Percentiles rank a stretch among this genome's conserved stretches.
phyloP scores from a whole-genome alignment of 2,797 vertebrate genomes.

The Novumbra hubbsi region DNA sequence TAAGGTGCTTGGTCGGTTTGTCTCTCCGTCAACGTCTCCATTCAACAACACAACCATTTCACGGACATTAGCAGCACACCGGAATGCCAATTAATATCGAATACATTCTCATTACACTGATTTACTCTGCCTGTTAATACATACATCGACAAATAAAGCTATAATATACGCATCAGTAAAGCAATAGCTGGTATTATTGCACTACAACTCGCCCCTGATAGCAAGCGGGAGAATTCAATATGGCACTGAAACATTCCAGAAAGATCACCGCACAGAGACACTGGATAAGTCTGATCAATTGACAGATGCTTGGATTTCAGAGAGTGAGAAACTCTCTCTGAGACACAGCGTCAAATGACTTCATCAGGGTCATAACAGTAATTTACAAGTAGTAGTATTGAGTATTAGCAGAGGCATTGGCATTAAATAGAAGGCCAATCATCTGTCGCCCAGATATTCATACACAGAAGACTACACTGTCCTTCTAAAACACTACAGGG shows the following conservation, averaged over 20 bases:
- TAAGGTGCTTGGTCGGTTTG: neutral
- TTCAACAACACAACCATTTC: neutral
- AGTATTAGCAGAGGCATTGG: neutral
- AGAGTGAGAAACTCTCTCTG: neutral
- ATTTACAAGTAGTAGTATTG: neutral
- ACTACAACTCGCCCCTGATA: constrained; percentile 42
- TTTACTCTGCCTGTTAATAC: constrained; percentile 20
- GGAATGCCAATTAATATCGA: constrained; percentile 2
- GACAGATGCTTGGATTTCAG: constrained; percentile 51
- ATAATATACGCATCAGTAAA: constrained; percentile 45
- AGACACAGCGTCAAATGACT: constrained; percentile 21
- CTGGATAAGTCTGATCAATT: constrained; percentile 23
- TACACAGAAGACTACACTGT: neutral
- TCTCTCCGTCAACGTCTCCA: neutral
- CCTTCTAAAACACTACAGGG: neutral
- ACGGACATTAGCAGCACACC: constrained; percentile 27
- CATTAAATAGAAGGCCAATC: constrained; percentile 5
- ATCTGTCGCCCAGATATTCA: neutral
- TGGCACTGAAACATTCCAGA: constrained; percentile 43
- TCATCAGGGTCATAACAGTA: constrained; percentile 4
- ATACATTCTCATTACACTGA: constrained; percentile 7
- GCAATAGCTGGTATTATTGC: constrained; percentile 50
- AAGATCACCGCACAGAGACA: constrained; percentile 45
- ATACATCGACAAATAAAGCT: constrained; percentile 50
- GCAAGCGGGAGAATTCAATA: constrained; percentile 29